Evolutionary conservation across 2,888 invertebrate genomes (phyloP).

Genomic region (Coleophora deauratella): DNA sequence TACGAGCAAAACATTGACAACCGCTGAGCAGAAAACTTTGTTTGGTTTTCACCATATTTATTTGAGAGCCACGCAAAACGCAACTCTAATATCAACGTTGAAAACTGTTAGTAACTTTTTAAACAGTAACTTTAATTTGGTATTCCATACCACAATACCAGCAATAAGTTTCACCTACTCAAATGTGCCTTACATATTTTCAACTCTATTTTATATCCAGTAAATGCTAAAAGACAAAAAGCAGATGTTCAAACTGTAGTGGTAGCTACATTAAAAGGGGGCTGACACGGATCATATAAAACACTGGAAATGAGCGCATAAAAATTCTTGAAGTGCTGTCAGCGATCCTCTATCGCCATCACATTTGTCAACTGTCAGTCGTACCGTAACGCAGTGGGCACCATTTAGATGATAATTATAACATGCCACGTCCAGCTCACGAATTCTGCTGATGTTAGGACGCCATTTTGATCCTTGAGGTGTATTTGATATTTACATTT

Average conservation of each 20-base stretch:
- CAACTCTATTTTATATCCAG: too few relatives aligned
- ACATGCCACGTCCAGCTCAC: conserved; percentile 34
- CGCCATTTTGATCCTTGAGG: conserved; percentile 22
- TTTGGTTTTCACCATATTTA: background rate
- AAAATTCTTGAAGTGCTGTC: conserved; percentile 68
- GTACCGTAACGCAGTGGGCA: conserved; percentile 62
- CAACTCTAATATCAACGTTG: conserved; percentile 11
- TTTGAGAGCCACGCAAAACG: background rate
- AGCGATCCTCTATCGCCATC: conserved; percentile 59
- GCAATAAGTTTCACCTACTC: too few relatives aligned
- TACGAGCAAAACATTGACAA: conserved; percentile 60
- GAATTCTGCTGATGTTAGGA: conserved; percentile 28
- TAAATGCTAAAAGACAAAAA: too few relatives aligned
- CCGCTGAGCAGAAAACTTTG: conserved; percentile 23
- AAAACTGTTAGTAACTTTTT: too few relatives aligned
- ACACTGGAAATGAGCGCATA: conserved; percentile 69
- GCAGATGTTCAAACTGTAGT: conserved; percentile 2
- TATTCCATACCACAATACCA: too few relatives aligned
- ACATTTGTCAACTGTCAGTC: conserved; percentile 71
- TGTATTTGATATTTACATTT: conserved; percentile 16
- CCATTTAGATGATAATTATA: conserved; percentile 72
- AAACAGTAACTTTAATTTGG: too few relatives aligned
- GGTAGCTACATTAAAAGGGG: conserved; percentile 44
- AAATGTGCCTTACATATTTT: too few relatives aligned
- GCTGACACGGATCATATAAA: conserved; percentile 61